Conservation (phyloP, 2,888 invertebrate species). For the Phania funesta region DNA sequence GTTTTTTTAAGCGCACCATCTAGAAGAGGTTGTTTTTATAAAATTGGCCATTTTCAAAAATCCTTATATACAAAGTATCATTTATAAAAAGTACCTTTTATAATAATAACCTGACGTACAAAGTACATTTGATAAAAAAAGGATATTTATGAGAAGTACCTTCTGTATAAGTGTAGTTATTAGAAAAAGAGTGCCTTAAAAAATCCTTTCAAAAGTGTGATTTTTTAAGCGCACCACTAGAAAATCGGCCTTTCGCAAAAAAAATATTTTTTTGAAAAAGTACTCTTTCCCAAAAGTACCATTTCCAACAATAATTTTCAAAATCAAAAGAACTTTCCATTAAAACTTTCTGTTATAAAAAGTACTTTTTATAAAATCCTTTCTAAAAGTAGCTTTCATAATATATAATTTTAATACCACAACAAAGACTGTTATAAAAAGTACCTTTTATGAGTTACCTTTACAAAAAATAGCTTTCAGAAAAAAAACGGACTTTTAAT, state of each 20-base stretch:
- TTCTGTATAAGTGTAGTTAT: neutral
- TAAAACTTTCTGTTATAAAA: too few relatives aligned
- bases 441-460: too few relatives aligned
- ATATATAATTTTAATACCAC: too few relatives aligned
- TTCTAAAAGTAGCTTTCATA: too few relatives aligned
- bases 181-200: neutral
- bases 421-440: too few relatives aligned
- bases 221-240: neutral
- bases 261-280: neutral
- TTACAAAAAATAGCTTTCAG: too few relatives aligned
- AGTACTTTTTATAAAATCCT: too few relatives aligned
- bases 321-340: too few relatives aligned
- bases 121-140: too few relatives aligned
- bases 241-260: neutral
- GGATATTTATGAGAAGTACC: neutral
- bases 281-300: too few relatives aligned
- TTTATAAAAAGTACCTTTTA: neutral
- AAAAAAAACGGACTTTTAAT: too few relatives aligned
- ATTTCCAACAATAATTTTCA: too few relatives aligned
- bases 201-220: neutral
- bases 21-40: neutral
- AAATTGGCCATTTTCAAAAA: neutral
- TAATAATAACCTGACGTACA: neutral
- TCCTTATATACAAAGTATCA: neutral
- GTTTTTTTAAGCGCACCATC: neutral